Conservation (phyloP, 2,113 vertebrate genomes). For the Globicephala melas region DNA sequence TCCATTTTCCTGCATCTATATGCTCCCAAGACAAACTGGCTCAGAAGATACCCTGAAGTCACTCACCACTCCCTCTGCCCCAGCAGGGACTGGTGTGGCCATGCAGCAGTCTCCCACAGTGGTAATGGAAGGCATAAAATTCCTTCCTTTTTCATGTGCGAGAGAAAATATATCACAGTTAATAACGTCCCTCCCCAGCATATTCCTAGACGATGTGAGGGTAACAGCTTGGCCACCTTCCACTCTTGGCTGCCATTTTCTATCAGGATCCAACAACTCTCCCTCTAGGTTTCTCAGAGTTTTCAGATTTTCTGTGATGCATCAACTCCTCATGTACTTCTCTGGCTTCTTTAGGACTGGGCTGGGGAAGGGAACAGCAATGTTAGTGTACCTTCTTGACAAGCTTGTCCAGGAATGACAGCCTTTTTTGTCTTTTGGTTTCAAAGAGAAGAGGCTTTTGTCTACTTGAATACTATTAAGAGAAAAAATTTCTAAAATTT, state of each 20-base stretch:
- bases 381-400: not conserved
- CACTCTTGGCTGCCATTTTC: not conserved
- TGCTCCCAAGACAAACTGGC: not conserved
- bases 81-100: no score
- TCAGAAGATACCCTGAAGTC: not conserved
- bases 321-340: not conserved
- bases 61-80: rapidly evolving
- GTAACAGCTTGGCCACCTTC: not conserved
- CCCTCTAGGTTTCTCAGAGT: not conserved
- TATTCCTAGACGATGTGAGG: not conserved
- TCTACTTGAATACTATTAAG: not conserved
- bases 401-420: not conserved
- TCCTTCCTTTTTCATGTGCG: not conserved
- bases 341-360: not conserved
- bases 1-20: not conserved
- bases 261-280: not conserved
- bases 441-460: not conserved
- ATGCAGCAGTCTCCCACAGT: not conserved
- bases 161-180: not conserved
- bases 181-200: not conserved
- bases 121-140: not conserved
- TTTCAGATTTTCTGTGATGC: not conserved
- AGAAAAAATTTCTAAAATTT: not conserved
- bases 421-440: not conserved
- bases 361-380: not conserved